These are phyloP conservation scores for Spea bombifrons DNA, from an alignment of 2,113 vertebrate species.

Conservation along the genomic window DNA sequence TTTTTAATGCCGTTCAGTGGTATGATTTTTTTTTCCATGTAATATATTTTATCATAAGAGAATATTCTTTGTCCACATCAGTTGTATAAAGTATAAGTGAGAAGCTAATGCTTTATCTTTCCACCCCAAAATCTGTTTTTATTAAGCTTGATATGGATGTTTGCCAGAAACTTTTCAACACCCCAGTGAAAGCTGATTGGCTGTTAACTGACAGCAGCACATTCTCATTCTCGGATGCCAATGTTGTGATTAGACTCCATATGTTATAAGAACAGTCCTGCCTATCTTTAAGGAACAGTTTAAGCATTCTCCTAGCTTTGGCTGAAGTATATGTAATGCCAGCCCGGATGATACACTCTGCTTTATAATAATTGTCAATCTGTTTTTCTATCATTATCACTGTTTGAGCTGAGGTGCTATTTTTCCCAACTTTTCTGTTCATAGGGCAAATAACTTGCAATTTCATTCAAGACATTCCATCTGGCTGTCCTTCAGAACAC, in stretches of 20 bases:
- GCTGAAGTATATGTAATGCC: conserved; percentile 28
- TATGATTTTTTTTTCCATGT: not conserved
- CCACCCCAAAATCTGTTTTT: conserved; percentile 23
- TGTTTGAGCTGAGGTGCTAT: conserved; percentile 23
- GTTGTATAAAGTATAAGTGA: conserved; percentile 4
- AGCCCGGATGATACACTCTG: conserved; percentile 18
- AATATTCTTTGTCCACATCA: conserved; percentile 14
- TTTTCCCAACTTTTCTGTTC: conserved; percentile 18
- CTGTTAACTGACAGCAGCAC: conserved; percentile 33
- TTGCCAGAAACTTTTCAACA: conserved; percentile 39
- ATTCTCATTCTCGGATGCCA: conserved; percentile 41
- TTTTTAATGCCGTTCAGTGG: no score
- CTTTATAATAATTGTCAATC: conserved; percentile 23
- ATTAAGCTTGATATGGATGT: conserved; percentile 40
- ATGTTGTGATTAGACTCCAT: conserved; percentile 42
- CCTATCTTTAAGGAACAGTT: conserved; percentile 38
- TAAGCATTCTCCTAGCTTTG: conserved; percentile 25
- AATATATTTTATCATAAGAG: not conserved
- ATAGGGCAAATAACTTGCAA: conserved; percentile 28
- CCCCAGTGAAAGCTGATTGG: conserved; percentile 26
- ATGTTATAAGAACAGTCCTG: conserved; percentile 25
- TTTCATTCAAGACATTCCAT: conserved; percentile 27
- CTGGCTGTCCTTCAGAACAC: conserved; percentile 20
- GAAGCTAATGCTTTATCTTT: conserved; percentile 5
- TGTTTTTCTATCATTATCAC: conserved; percentile 37